These are phyloP conservation scores for Pomatorhinus ruficollis DNA, from an alignment of 2,113 vertebrate genomes.

Conservation along the genomic window DNA sequence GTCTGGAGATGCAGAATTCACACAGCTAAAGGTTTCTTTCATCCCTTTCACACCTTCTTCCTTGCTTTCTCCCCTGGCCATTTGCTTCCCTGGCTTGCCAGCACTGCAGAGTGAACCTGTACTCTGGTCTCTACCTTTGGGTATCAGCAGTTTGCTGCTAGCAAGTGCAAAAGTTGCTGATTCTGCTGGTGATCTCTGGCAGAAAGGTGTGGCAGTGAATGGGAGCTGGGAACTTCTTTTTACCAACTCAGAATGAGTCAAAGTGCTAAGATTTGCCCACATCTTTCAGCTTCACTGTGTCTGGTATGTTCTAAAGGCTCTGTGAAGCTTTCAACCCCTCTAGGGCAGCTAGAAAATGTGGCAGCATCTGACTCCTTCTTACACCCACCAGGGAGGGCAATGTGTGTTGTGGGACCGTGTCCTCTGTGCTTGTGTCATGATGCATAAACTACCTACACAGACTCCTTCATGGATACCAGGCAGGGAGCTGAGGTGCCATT, in stretches of 20 bases:
- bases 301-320: background rate
- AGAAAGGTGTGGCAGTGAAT: background rate
- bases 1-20: background rate
- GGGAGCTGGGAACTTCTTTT: background rate
- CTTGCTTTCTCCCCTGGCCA: background rate
- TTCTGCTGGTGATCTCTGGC: background rate
- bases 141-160: background rate
- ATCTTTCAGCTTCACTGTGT: background rate
- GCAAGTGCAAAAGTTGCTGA: background rate
- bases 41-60: background rate
- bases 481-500: background rate
- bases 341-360: background rate
- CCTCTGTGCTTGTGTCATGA: background rate
- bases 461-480: background rate
- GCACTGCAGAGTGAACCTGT: background rate
- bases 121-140: background rate
- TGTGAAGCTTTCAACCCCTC: background rate
- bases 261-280: background rate
- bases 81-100: background rate
- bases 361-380: background rate
- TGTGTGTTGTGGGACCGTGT: background rate
- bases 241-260: background rate
- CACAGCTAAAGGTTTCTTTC: background rate
- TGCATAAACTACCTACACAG: accelerated
- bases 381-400: background rate